Evolutionary conservation across 1,140 invertebrate genomes (phyloP).

Genomic region (Palaemon carinicauda): DNA sequence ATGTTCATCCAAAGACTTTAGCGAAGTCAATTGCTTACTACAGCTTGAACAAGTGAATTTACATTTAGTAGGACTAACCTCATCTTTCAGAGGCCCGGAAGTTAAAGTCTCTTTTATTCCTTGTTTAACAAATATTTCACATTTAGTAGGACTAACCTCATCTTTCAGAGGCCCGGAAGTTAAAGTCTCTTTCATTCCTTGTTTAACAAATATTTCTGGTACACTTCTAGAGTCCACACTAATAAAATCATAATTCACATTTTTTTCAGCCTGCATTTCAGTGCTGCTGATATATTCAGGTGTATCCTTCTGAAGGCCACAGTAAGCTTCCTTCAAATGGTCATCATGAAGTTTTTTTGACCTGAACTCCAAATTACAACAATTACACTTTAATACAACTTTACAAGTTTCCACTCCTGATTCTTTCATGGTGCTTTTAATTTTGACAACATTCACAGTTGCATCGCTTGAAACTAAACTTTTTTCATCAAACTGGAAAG

Average conservation of each 20-base stretch:
- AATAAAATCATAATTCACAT: neutral
- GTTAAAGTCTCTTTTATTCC: neutral
- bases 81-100: neutral
- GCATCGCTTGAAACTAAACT: slow-evolving; percentile 27
- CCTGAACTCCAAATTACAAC: no score
- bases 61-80: no score
- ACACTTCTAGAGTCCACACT: neutral
- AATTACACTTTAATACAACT: no score
- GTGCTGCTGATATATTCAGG: no score
- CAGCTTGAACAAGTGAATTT: no score
- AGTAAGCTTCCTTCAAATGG: no score
- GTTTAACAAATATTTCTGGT: neutral
- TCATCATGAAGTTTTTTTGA: no score
- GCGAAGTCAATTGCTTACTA: no score
- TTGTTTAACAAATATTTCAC: neutral
- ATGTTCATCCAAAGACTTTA: no score
- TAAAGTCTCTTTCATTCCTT: neutral
- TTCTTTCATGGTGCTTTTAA: neutral
- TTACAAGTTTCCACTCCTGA: neutral
- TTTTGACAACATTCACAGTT: slow-evolving; percentile 18
- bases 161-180: neutral
- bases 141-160: neutral
- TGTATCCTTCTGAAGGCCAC: no score
- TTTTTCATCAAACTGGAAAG: slow-evolving; percentile 38
- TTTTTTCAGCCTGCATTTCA: no score